Evolutionary conservation across 2,888 invertebrate species (phyloP), one percentile per base, ranked within the genome.

Genomic region (Ceratothoa steindachneri): DNA sequence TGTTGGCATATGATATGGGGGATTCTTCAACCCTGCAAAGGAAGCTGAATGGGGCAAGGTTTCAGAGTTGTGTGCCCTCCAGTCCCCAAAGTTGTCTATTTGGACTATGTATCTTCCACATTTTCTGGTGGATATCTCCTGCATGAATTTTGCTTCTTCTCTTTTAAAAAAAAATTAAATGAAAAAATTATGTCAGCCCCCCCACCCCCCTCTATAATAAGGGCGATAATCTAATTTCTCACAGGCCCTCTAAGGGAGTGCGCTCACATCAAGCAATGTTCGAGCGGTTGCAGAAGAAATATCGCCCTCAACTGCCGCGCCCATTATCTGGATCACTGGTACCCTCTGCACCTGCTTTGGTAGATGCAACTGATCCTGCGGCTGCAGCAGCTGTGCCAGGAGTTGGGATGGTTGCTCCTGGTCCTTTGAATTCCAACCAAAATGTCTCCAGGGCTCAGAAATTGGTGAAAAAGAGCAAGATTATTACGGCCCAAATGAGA

Each of bases 401-500:
- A 19, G 19, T 51, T 9, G 24, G 30, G 60, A 31, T 28, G 9
- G 29, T 41, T 4, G 24, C 30, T 5, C 24, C 15, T 12, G 28
- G 30, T 22, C 12, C 69, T 30, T 22, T 24, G 9, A 71, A 66
- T 28, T 64, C 71, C 9, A 51, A 31, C 28, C 70, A 69, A 15
- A 72, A 64, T n/a, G 71, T 74, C 31, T 72, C 76, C 15, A 66
- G 79, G 53, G 79, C 79, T 30, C 76, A 75, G 30, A 73, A 79
- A 31, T 69, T 79, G 9, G 72, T 79, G n/a, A 79, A 76, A 41
- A 79, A 79, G 30, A 76, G 76, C 27, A 75, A 77, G 24, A 79
- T 79, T 52, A 76, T 79, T 28, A 74, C 79, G 15, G 79, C 79
- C 9, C 79, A 79, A 51, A 76, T 74, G 65, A 79, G 72, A 67